A percentile compares a stretch with the other conserved stretches of the same genome.
These are phyloP conservation scores for Apostichopus leukothele DNA, from an alignment of 53 echinoderm and acorn worm species.

Conservation along the genomic window DNA sequence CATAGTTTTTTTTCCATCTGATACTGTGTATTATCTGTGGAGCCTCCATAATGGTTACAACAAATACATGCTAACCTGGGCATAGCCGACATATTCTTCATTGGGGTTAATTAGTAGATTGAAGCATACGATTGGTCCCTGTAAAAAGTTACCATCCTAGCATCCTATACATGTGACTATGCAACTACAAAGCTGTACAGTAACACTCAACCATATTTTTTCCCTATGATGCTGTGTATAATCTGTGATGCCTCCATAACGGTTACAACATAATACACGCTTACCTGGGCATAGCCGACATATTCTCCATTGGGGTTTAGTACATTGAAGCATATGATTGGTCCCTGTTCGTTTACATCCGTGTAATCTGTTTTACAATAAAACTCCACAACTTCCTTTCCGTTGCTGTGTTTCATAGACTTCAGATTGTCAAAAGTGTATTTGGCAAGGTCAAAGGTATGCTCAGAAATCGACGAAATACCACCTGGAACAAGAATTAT, in stretches of 20 bases:
- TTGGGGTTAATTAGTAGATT: conserved; percentile 63
- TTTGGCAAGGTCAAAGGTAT: conserved; percentile 75
- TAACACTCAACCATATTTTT: too few relatives aligned
- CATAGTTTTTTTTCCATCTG: too few relatives aligned
- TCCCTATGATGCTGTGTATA: too few relatives aligned
- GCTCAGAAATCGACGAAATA: conserved; percentile 64
- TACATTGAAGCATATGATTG: conserved; percentile 87
- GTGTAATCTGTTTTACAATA: conserved; percentile 64
- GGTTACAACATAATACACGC: not conserved
- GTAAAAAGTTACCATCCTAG: not conserved
- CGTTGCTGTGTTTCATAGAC: conserved; percentile 62
- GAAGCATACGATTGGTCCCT: conserved; percentile 93
- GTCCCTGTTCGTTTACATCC: conserved; percentile 65
- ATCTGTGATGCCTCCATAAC: too few relatives aligned
- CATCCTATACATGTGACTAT: too few relatives aligned
- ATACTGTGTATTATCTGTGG: too few relatives aligned
- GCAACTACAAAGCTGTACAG: too few relatives aligned
- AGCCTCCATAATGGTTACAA: too few relatives aligned
- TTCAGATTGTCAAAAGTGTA: conserved; percentile 64
- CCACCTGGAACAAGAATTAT: conserved; percentile 54
- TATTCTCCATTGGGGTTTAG: conserved; percentile 71
- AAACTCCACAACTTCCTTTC: conserved; percentile 63
- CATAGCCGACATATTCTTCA: conserved; percentile 83
- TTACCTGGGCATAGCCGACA: conserved; percentile 91
- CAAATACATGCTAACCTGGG: conserved; percentile 63